phyloP scores from a whole-genome alignment of 2,888 invertebrate species.

The Drosophila merina region DNA sequence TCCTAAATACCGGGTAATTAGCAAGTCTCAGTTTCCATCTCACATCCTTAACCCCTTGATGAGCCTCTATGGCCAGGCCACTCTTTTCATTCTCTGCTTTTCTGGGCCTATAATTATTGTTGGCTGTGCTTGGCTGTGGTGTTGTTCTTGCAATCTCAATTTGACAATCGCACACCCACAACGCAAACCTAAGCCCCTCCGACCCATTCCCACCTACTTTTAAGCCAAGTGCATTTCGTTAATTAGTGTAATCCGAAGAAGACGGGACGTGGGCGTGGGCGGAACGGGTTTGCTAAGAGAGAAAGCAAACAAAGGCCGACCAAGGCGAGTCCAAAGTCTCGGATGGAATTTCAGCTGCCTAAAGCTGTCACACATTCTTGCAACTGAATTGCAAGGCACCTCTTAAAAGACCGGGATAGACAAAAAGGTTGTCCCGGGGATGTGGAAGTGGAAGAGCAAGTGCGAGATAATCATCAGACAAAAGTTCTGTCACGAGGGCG shows the following conservation, averaged over 20 bases:
- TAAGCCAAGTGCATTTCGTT: constrained; percentile 75
- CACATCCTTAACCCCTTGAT: constrained; percentile 30
- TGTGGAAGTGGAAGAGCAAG: neutral
- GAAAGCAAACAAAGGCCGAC: constrained; percentile 44
- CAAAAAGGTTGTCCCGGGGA: neutral
- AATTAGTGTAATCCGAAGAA: constrained; percentile 64
- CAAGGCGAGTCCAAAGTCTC: constrained; percentile 37
- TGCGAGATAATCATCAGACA: constrained; percentile 20
- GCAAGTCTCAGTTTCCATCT: constrained; percentile 34
- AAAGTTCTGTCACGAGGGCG: constrained; percentile 9
- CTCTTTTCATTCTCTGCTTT: constrained; percentile 17
- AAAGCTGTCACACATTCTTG: constrained; percentile 43
- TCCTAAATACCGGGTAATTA: constrained; percentile 66
- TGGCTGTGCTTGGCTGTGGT: constrained; percentile 20
- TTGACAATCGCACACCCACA: constrained; percentile 49
- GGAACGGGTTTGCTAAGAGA: constrained; percentile 4
- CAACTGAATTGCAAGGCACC: constrained; percentile 42
- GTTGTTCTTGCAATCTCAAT: constrained; percentile 49
- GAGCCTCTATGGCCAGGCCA: constrained; percentile 8
- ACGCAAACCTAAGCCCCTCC: constrained; percentile 2
- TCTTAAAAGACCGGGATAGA: constrained; percentile 8
- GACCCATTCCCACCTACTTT: neutral
- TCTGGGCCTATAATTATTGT: constrained; percentile 62
- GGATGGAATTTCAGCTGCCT: constrained; percentile 45
- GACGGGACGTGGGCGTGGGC: neutral